These are phyloP conservation scores for Chloroceryle aenea DNA, from an alignment of 2,113 vertebrate species.

Conservation along the genomic window DNA sequence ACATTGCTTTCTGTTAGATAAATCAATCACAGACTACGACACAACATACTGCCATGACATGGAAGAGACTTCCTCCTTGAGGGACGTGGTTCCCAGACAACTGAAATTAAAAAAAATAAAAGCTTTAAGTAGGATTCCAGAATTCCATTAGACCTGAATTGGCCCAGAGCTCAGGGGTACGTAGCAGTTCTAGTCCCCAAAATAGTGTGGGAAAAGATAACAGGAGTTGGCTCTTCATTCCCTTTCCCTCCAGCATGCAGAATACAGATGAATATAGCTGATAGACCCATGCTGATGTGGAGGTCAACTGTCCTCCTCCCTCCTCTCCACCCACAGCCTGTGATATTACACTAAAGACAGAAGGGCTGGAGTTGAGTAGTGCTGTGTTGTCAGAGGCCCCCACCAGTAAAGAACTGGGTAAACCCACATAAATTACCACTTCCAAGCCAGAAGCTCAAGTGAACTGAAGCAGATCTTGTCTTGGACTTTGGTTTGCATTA, in stretches of 20 bases:
- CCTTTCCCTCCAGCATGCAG: background rate
- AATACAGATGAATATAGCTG: background rate
- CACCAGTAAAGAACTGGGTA: background rate
- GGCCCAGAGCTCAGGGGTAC: background rate
- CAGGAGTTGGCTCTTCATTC: background rate
- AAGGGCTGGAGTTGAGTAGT: background rate
- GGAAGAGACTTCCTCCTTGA: background rate
- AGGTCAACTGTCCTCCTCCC: background rate
- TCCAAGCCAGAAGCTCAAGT: background rate
- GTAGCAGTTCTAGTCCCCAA: background rate
- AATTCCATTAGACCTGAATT: background rate
- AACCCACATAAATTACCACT: background rate
- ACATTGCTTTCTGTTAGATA: background rate
- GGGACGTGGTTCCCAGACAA: background rate
- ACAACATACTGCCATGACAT: background rate
- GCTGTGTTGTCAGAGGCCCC: background rate
- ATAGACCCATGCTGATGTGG: background rate
- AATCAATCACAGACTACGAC: background rate
- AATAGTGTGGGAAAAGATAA: background rate
- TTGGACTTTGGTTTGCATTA: background rate
- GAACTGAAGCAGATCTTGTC: background rate
- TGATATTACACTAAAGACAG: background rate
- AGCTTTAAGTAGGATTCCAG: background rate
- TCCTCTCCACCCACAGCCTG: accelerated
- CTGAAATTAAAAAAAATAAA: background rate